Evolutionary conservation across 2,888 invertebrate species (phyloP).

Genomic region (Spilarctia lutea): DNA sequence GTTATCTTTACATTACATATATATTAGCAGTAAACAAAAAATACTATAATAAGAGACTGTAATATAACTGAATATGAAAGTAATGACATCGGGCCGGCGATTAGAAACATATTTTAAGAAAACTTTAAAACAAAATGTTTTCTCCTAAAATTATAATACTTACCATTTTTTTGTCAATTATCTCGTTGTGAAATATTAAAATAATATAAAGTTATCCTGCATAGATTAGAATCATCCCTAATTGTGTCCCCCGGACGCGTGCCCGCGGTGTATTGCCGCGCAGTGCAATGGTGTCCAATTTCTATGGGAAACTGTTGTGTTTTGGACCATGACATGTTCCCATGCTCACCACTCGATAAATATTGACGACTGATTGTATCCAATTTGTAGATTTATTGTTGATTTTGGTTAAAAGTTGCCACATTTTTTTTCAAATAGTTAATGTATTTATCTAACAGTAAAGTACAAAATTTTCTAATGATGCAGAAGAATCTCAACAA

Average conservation of each 20-base stretch:
- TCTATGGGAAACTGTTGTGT: slow-evolving; percentile 76
- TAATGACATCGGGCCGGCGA: neutral
- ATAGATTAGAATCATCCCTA: slow-evolving; percentile 52
- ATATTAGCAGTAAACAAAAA: too few relatives aligned
- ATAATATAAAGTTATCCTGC: slow-evolving; percentile 24
- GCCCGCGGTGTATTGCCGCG: slow-evolving; percentile 56
- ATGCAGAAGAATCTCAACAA: too few relatives aligned
- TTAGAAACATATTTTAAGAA: neutral
- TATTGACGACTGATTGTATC: slow-evolving; percentile 38
- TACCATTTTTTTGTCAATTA: neutral
- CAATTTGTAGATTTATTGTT: slow-evolving; percentile 13
- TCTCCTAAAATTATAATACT: neutral
- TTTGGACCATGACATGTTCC: slow-evolving; percentile 56
- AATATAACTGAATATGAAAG: neutral
- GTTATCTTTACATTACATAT: neutral
- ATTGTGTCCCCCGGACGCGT: slow-evolving; percentile 58
- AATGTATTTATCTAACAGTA: too few relatives aligned
- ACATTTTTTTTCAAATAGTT: neutral
- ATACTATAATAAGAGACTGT: neutral
- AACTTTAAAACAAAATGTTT: too few relatives aligned
- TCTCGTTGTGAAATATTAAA: slow-evolving; percentile 2
- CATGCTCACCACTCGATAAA: slow-evolving; percentile 47
- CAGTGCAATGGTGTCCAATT: slow-evolving; percentile 68
- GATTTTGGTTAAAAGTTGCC: neutral
- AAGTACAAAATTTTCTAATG: too few relatives aligned